Base-by-base conservation (phyloP, 2,113 vertebrate species). In the Pimephales promelas region DNA sequence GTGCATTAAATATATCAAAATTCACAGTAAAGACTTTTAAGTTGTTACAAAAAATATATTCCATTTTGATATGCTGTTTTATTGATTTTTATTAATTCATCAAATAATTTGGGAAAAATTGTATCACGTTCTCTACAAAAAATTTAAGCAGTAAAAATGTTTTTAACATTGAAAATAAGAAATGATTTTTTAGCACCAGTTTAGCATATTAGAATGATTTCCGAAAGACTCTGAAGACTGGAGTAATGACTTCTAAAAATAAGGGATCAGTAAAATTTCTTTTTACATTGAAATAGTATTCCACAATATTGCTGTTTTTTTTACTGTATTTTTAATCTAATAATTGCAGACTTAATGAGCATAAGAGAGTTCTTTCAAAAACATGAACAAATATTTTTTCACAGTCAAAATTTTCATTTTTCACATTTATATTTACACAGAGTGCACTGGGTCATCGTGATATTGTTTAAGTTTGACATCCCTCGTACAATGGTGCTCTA, bases 181-280 rank as follows among this genome's bases (percentile, higher is more conserved):
- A 28, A 24, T 24, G n/a, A 28, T 14, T 62, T 24, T 31, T 62
- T 14, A 18, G 13, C 61, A 64, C 62, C 3, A 34, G 18, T 34
- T 66, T 18, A 66, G 3, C 62, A 20, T 64, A 64, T 64, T 64
- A 64, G 28, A 64, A 66, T 34, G 16, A 66, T 66, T 66, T 66
- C 62, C 20, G 5, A 66, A 66, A 8, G 14, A 16, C 26, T 16
- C 26, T 62, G 14, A 62, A 14, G 5, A 26, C 24, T 24, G 22
- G 22, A 24, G 22, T 57, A 57, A 57, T 57, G 56, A 1, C 49
- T 62, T 26, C 26, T 16, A 5, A 64, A 31, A 54, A 20, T 54
- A 54, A 54, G 52, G 6, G 52, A 22, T 54, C 52, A 54, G 20
- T 54, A 22, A 54, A 6, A 22, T 20, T 8, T 8, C 0, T 18